Conservation (phyloP, 2,888 invertebrate species). For the Pharmacophagus antenor region DNA sequence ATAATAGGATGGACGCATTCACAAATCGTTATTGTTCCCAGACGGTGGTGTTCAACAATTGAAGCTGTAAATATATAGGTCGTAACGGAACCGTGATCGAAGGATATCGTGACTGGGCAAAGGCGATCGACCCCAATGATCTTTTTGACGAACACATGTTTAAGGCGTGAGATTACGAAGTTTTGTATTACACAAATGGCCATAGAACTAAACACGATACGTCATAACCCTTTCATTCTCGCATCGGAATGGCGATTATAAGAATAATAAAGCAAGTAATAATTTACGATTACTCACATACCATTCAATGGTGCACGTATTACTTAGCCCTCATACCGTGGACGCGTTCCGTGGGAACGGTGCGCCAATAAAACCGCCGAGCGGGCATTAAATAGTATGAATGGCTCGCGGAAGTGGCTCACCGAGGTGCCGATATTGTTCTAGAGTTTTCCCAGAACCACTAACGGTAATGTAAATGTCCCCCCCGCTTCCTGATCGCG, state of each 20-base stretch:
- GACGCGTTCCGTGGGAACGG: conserved; percentile 36
- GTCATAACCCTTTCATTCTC: conserved; percentile 5
- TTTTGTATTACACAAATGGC: conserved; percentile 18
- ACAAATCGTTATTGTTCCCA: conserved; percentile 37
- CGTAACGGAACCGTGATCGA: conserved; percentile 62
- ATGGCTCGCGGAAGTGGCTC: conserved; percentile 50
- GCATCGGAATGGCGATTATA: conserved; percentile 12
- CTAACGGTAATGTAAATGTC: conserved; percentile 74
- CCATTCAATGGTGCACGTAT: conserved; percentile 24
- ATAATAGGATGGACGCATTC: conserved; percentile 39
- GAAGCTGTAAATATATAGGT: conserved; percentile 72
- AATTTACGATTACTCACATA: conserved; percentile 25
- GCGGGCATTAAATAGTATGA: conserved; percentile 42
- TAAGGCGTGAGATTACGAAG: conserved; percentile 46
- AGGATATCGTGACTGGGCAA: conserved; percentile 68
- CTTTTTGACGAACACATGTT: conserved; percentile 57
- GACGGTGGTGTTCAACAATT: conserved; percentile 53
- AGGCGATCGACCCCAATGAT: conserved; percentile 67
- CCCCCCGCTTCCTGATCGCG: conserved; percentile 62
- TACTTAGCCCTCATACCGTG: conserved; percentile 29
- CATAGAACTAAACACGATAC: conserved; percentile 8
- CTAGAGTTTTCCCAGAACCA: conserved; percentile 59
- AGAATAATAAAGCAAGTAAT: conserved; percentile 20
- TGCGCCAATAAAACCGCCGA: conserved; percentile 34
- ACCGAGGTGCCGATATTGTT: conserved; percentile 58